Evolutionary conservation across 2,113 vertebrate genomes (phyloP), one percentile per base, ranked within the genome.

Genomic region (Trichomycterus rosablanca): DNA sequence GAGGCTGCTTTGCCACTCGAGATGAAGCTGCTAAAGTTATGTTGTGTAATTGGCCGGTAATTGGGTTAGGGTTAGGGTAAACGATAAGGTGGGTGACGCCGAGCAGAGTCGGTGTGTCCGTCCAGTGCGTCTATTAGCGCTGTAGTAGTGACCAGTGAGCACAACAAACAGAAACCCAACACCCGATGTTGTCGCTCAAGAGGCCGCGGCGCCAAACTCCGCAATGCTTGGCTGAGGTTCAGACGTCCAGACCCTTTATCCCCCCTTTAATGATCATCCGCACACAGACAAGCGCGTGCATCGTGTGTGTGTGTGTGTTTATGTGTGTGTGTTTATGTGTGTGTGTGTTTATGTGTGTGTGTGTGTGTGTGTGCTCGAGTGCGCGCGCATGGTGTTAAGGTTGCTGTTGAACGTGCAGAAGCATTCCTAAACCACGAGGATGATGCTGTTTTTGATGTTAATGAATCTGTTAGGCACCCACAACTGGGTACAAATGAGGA

Each of bases 101-200:
- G 72, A 48, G 80, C 78, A 71, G 82, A 83, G 81, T 32, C 30
- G 4, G 30, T 32, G 30, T 32, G 30, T 2, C 34, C 81, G 80
- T 77, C 74, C 67, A 78, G 69, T 1, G 59, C 79, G 6, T 16
- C 70, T 80, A 75, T 85, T 85, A 82, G 76, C 9, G 6, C 53
- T 79, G 77, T 73, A 26, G 35, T 56, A 35, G 39, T 11, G 18
- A 11, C 75, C 74, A 73, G 69, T 75, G 82, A 80, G 78, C 80
- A 85, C 83, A 85, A 90, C 88, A 86, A 85, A 75, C 74, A 84
- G 89, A 85, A 90, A 90, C 82, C 67, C 72, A 86, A 91, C 86
- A 89, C 89, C 88, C 79, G 70, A 87, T 83, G 81, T 83, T 81
- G 88, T 80, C 77, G 86, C 82, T 80, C 56, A 64, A 78, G 86